Evolutionary conservation across 2,797 vertebrate genomes (phyloP).

Genomic region (Enteromius mattozi): DNA sequence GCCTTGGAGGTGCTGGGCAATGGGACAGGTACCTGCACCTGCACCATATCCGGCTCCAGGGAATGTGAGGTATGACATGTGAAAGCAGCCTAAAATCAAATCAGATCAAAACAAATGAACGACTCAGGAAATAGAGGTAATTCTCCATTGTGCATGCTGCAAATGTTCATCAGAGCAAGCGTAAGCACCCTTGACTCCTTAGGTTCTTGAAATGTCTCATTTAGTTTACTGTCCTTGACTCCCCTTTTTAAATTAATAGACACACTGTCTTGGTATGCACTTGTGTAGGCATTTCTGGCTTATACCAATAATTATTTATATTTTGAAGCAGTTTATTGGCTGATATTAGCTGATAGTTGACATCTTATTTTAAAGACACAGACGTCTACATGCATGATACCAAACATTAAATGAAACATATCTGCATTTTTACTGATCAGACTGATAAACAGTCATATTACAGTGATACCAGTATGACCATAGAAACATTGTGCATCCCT

Average conservation of each 20-base stretch:
- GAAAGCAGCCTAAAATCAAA: conserved; percentile 69
- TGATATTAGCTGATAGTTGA: neutral
- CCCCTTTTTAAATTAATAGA: neutral
- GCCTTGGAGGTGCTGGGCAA: conserved; percentile 97
- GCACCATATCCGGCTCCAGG: conserved; percentile 98
- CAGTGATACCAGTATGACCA: neutral
- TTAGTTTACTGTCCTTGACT: neutral
- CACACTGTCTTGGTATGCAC: neutral
- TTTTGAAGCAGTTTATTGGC: neutral
- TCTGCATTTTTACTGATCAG: neutral
- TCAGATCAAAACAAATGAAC: conserved; percentile 74
- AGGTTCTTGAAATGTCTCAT: neutral
- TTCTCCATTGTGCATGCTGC: conserved; percentile 70
- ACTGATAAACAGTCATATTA: neutral
- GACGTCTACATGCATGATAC: neutral
- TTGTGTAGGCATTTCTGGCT: neutral
- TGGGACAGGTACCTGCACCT: conserved; percentile 97
- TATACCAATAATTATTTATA: neutral
- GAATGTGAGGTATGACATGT: conserved; percentile 99
- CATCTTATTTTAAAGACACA: neutral
- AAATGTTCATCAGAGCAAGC: conserved; percentile 63
- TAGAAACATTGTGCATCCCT: neutral
- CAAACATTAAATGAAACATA: neutral
- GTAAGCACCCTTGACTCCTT: conserved; percentile 67
- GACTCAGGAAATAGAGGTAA: conserved; percentile 78